A percentile compares a stretch with the other conserved stretches of the same genome.
These are phyloP conservation scores for Gracilinanus agilis DNA, from an alignment of 2,113 vertebrate genomes.

Conservation along the genomic window DNA sequence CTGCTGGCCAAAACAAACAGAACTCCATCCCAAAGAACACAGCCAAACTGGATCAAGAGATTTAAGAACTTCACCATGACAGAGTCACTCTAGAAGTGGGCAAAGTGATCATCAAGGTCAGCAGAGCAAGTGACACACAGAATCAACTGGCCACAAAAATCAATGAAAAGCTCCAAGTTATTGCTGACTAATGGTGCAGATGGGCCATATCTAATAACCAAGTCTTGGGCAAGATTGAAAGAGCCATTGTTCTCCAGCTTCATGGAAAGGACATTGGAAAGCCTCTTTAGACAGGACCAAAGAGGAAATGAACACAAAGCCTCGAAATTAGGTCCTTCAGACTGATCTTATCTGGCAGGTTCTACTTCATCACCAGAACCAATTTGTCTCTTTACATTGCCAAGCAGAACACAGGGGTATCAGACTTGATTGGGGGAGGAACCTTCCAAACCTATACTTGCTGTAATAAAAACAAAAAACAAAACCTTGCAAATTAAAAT, in stretches of 20 bases:
- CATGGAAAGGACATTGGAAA: conserved; percentile 94
- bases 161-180: too few relatives aligned
- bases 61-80: too few relatives aligned
- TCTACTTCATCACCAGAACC: conserved; percentile 78
- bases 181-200: too few relatives aligned
- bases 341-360: conserved; percentile 88
- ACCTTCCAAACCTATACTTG: conserved; percentile 75
- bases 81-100: too few relatives aligned
- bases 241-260: conserved; percentile 94
- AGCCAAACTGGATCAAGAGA: too few relatives aligned
- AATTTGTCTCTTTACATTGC: conserved; percentile 71
- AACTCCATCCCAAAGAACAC: too few relatives aligned
- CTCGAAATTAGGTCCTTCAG: conserved; percentile 87
- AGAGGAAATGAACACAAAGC: conserved; percentile 96
- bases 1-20: too few relatives aligned
- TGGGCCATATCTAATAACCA: conserved; percentile 74
- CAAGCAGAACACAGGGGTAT: conserved; percentile 82
- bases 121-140: too few relatives aligned
- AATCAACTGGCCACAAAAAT: too few relatives aligned
- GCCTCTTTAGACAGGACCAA: conserved; percentile 90
- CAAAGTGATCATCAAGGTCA: too few relatives aligned
- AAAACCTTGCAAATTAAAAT: conserved; percentile 72
- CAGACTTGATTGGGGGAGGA: conserved; percentile 75
- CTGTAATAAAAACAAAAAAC: conserved; percentile 76
- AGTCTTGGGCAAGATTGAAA: conserved; percentile 96